Percentiles rank a stretch among this genome's conserved stretches.
Conservation (phyloP, 2,888 invertebrate genomes). For the Tipula helvola region DNA sequence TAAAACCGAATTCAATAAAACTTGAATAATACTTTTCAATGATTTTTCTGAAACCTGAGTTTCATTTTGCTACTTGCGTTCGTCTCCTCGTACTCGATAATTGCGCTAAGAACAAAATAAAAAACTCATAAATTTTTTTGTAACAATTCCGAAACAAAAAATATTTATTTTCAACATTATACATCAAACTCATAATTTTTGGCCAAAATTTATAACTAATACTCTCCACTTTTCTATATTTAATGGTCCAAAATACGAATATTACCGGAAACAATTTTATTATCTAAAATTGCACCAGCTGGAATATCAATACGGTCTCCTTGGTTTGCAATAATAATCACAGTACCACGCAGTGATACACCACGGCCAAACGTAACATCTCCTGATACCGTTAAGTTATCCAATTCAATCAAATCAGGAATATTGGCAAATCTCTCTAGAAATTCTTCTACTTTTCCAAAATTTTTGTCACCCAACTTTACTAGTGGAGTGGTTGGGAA, state of each 20-base stretch:
- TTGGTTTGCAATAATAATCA: conserved; percentile 98
- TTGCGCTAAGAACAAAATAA: neutral
- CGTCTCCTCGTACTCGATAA: no score
- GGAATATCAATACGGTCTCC: conserved; percentile 99
- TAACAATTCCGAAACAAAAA: neutral
- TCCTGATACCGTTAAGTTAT: conserved; percentile 97
- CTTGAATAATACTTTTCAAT: no score
- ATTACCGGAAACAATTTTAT: conserved; percentile 99
- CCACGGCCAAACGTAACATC: conserved; percentile 97
- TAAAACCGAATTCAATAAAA: no score
- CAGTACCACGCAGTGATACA: conserved; percentile 92
- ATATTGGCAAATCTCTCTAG: conserved; percentile 85
- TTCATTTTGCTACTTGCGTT: no score
- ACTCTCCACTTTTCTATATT: conserved; percentile 16
- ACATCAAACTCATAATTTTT: neutral
- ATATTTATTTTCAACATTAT: neutral
- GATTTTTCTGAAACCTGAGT: no score
- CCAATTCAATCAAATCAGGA: conserved; percentile 92
- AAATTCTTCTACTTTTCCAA: conserved; percentile 94
- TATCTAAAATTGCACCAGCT: conserved; percentile 87
- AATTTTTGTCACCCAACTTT: conserved; percentile 92
- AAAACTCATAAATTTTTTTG: neutral
- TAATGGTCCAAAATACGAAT: conserved; percentile 94
- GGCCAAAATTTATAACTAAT: neutral
- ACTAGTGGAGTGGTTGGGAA: conserved; percentile 96